phyloP scores from a whole-genome alignment of 2,888 invertebrate genomes.

The Zootermopsis nevadensis region DNA sequence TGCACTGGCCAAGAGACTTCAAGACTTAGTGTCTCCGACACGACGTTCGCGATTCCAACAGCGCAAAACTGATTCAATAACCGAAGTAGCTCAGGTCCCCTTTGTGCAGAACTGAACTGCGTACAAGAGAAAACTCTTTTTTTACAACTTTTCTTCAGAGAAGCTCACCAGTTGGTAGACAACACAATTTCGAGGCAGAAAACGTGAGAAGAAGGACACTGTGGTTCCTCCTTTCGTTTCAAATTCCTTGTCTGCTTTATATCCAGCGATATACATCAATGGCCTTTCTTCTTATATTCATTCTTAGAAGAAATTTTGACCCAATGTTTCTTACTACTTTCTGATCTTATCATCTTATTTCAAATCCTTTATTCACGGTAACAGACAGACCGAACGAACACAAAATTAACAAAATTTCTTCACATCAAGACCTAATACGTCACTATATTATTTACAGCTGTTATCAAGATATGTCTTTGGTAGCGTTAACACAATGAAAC shows the following conservation, averaged over 20 bases:
- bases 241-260: neutral
- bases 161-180: neutral
- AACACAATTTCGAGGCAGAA: neutral
- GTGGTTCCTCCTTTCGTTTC: neutral
- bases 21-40: neutral
- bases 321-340: neutral
- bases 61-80: slow-evolving; percentile 27
- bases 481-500: no score
- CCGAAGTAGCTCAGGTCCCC: slow-evolving; percentile 1
- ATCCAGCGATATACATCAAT: neutral
- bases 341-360: neutral
- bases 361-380: neutral
- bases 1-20: no score
- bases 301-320: neutral
- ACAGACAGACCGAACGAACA: neutral
- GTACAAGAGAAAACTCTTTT: slow-evolving; percentile 25
- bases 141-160: neutral
- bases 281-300: neutral
- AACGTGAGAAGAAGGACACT: slow-evolving; percentile 1
- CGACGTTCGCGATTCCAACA: neutral
- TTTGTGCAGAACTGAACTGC: slow-evolving; percentile 8
- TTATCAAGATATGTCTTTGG: no score
- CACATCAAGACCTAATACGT: no score
- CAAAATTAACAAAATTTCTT: neutral
- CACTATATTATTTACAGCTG: no score